phyloP scores from a whole-genome alignment of 1,140 invertebrate genomes.

The Hestina assimilis region DNA sequence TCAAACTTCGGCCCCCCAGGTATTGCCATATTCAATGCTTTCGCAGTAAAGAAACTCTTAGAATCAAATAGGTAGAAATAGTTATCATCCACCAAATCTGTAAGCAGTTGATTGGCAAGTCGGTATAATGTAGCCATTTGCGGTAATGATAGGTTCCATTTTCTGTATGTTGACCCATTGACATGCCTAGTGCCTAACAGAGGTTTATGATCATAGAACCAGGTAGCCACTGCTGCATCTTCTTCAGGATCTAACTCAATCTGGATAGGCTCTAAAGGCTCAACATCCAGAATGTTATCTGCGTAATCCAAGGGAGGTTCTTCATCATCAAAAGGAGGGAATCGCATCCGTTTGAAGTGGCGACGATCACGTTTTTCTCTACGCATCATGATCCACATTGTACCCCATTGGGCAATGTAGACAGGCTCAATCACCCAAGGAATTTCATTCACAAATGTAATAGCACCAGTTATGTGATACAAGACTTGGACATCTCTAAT shows the following conservation, averaged over 20 bases:
- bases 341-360: conserved; percentile 99
- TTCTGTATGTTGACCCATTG: conserved; percentile 97
- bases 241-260: conserved; percentile 98
- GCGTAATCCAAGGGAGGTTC: conserved; percentile 99
- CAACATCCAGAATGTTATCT: conserved; percentile 99
- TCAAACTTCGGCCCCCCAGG: conserved; percentile 99
- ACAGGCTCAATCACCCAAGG: conserved; percentile 99
- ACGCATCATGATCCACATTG: conserved; percentile 99
- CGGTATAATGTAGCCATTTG: conserved; percentile 99
- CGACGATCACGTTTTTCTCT: conserved; percentile 98
- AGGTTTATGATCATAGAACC: conserved; percentile 99
- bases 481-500: conserved; percentile 98
- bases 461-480: conserved; percentile 99
- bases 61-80: conserved; percentile 99
- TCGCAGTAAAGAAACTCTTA: conserved; percentile 99
- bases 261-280: conserved; percentile 99
- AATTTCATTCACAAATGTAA: conserved; percentile 99
- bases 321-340: conserved; percentile 99
- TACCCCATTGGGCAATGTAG: conserved; percentile 99
- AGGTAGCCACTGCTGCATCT: conserved; percentile 93
- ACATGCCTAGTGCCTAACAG: conserved; percentile 94
- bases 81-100: conserved; percentile 98
- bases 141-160: conserved; percentile 96
- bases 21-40: conserved; percentile 99
- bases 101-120: conserved; percentile 98